Conservation (phyloP, 1,140 invertebrate species). For the Drosophila malerkotliana region DNA sequence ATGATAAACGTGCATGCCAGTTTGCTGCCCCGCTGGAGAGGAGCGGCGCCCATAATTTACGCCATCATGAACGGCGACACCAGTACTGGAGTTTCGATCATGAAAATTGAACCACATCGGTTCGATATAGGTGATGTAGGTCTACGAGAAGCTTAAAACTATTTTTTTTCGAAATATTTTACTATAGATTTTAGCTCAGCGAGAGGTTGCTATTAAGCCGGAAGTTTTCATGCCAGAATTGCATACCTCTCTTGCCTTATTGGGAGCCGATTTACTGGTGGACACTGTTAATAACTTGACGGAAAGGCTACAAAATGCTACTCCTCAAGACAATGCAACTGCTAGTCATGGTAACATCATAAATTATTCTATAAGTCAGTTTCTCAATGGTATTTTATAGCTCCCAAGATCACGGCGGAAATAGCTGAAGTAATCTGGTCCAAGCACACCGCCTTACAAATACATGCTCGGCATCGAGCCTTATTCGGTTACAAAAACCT, state of each 20-base stretch:
- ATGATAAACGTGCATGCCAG: constrained; percentile 97
- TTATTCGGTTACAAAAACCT: constrained; percentile 87
- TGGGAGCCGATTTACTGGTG: constrained; percentile 89
- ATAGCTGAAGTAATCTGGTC: constrained; percentile 88
- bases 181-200: constrained; percentile 88
- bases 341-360: constrained; percentile 88
- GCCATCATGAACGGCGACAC: constrained; percentile 91
- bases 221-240: constrained; percentile 89
- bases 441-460: constrained; percentile 85
- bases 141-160: not conserved
- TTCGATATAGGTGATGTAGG: constrained; percentile 92
- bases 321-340: constrained; percentile 86
- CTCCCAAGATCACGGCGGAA: constrained; percentile 88
- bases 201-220: constrained; percentile 86
- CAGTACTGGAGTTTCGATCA: constrained; percentile 93
- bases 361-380: constrained; percentile 20
- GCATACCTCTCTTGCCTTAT: constrained; percentile 86
- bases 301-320: constrained; percentile 85
- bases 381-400: constrained; percentile 81
- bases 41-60: constrained; percentile 86
- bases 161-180: not conserved
- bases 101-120: constrained; percentile 93
- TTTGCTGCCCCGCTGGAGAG: constrained; percentile 95
- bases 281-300: constrained; percentile 87
- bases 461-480: constrained; percentile 89